These are phyloP conservation scores for Conus canariensis DNA, from an alignment of 2,888 invertebrate species.

Conservation along the genomic window DNA sequence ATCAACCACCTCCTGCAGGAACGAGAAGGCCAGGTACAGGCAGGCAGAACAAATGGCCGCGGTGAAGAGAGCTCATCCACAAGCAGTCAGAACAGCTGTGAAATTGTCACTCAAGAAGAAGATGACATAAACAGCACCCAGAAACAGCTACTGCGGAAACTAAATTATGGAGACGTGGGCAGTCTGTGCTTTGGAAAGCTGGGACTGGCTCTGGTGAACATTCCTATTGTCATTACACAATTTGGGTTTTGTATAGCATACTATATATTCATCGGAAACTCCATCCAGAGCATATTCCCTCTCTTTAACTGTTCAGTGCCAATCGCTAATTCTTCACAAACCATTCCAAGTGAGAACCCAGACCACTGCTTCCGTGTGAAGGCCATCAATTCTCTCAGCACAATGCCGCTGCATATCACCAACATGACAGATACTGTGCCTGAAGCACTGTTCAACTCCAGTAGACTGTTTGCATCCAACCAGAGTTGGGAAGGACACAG, in stretches of 20 bases:
- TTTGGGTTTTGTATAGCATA: conserved; percentile 74
- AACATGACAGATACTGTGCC: neutral
- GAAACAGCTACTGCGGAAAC: conserved; percentile 58
- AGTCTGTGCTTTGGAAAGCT: conserved; percentile 65
- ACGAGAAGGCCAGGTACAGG: neutral
- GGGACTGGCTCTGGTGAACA: conserved; percentile 70
- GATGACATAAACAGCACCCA: neutral
- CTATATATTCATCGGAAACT: conserved; percentile 76
- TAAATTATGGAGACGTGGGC: conserved; percentile 76
- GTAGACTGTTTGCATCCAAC: neutral
- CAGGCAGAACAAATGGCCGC: conserved; percentile 9
- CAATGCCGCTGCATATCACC: neutral
- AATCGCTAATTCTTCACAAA: conserved; percentile 1
- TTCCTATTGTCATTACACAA: conserved; percentile 73
- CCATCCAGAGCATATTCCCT: conserved; percentile 70
- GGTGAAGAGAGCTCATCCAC: neutral
- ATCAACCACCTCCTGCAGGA: conserved; percentile 53
- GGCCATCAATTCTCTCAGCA: neutral
- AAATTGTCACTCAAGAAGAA: neutral
- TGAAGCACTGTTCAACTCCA: neutral
- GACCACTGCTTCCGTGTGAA: neutral
- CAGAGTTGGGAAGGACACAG: neutral
- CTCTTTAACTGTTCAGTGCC: conserved; percentile 52
- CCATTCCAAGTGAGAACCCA: neutral
- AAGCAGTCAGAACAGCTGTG: neutral